A percentile compares a stretch with the other conserved stretches of the same genome.
Evolutionary conservation across 1,140 invertebrate species (phyloP).

Genomic region (Copidosoma floridanum): DNA sequence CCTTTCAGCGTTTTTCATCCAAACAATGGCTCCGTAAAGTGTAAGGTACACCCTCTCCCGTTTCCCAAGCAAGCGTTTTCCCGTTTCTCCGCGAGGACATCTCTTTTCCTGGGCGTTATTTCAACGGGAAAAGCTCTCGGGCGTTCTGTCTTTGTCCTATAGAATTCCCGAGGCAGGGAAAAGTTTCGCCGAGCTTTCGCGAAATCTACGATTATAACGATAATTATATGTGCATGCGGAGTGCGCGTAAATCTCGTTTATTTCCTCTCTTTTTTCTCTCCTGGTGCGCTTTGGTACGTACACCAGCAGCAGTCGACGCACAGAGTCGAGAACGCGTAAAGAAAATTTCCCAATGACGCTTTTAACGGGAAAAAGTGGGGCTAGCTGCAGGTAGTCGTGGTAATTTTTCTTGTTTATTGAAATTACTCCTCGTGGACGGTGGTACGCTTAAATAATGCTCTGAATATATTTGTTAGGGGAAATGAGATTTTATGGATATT

Average conservation of each 20-base stretch:
- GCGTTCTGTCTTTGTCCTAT: constrained; percentile 21
- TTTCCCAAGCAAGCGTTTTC: constrained; percentile 16
- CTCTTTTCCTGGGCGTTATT: constrained; percentile 40
- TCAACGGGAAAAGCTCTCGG: constrained; percentile 30
- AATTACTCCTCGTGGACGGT: background rate
- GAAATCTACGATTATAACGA: constrained; percentile 54
- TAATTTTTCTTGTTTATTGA: constrained; percentile 36
- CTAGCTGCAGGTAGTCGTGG: constrained; percentile 34
- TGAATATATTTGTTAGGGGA: background rate
- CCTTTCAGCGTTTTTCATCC: constrained; percentile 6
- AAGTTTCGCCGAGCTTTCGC: constrained; percentile 42
- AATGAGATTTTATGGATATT: constrained; percentile 19
- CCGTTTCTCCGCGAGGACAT: constrained; percentile 22
- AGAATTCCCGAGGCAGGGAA: constrained; percentile 46
- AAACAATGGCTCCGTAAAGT: constrained; percentile 18
- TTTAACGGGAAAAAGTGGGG: constrained; percentile 37
- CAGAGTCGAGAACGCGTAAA: constrained; percentile 33
- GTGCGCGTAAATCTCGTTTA: constrained; percentile 50
- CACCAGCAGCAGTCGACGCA: too few relatives aligned
- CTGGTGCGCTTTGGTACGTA: too few relatives aligned
- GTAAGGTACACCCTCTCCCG: too few relatives aligned
- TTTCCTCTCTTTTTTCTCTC: too few relatives aligned
- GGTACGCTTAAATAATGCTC: background rate
- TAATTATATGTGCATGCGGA: constrained; percentile 54
- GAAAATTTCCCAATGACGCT: constrained; percentile 40